A percentile compares a stretch with the other conserved stretches of the same genome.
These are phyloP conservation scores for Etia nguti DNA, from an alignment of 2,113 vertebrate species.

Conservation along the genomic window DNA sequence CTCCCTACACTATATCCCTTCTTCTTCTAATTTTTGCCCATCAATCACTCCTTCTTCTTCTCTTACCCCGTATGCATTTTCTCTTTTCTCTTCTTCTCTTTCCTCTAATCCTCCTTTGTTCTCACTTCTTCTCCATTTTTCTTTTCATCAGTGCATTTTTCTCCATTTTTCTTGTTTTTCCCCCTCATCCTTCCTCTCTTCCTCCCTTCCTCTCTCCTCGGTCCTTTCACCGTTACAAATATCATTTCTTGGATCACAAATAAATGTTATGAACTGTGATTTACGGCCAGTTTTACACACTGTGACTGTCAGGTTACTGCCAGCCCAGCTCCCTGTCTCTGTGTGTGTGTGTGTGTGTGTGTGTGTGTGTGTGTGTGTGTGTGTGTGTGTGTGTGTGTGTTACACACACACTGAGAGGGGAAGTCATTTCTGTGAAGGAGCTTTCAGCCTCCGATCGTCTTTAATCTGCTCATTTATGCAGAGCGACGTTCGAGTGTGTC, in stretches of 20 bases:
- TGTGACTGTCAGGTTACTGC: neutral
- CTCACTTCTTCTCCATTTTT: neutral
- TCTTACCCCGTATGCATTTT: neutral
- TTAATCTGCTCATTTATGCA: conserved; percentile 47
- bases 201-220: neutral
- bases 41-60: neutral
- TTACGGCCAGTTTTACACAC: neutral
- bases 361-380: neutral
- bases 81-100: neutral
- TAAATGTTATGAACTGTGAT: neutral
- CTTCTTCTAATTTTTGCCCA: neutral
- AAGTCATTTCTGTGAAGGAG: conserved; percentile 24
- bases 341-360: neutral
- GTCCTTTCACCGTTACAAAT: neutral
- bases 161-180: neutral
- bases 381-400: neutral
- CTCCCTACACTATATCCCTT: no score
- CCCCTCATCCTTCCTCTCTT: neutral
- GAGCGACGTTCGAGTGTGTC: conserved; percentile 62
- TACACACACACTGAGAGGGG: neutral
- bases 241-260: neutral
- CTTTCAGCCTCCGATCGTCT: conserved; percentile 11
- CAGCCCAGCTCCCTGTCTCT: neutral
- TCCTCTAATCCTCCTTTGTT: neutral
- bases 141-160: neutral